These are phyloP conservation scores for Melanostoma mellinum DNA, from an alignment of 2,888 invertebrate species.

Conservation along the genomic window DNA sequence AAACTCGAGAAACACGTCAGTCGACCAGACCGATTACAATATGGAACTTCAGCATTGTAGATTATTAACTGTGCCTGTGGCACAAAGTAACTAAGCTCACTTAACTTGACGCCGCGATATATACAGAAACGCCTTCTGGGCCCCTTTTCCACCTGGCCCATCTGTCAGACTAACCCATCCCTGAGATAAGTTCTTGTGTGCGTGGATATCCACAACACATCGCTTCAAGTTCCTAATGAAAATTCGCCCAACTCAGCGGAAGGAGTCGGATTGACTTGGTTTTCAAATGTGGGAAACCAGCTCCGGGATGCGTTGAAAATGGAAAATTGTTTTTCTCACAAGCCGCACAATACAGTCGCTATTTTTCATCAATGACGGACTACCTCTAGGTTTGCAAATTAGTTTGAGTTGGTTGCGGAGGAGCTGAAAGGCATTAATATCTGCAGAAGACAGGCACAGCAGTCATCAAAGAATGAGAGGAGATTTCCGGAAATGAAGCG, in stretches of 20 bases:
- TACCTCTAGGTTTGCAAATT: slow-evolving; percentile 14
- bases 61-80: too few species aligned
- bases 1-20: too few species aligned
- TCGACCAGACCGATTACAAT: too few species aligned
- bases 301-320: slow-evolving; percentile 17
- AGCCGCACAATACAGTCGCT: not conserved
- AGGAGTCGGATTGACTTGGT: slow-evolving; percentile 11
- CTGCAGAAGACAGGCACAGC: not conserved
- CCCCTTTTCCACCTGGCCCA: too few species aligned
- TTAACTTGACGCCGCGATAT: too few species aligned
- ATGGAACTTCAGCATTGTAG: too few species aligned
- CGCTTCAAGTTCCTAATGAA: slow-evolving; percentile 33
- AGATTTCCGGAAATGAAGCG: not conserved
- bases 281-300: slow-evolving; percentile 25
- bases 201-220: slow-evolving; percentile 2
- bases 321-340: slow-evolving; percentile 7
- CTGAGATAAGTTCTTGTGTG: not conserved
- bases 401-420: not conserved
- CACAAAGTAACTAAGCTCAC: too few species aligned
- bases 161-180: not conserved
- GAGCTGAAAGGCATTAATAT: not conserved
- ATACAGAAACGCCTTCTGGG: too few species aligned
- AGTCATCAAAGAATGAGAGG: slow-evolving; percentile 1
- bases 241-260: not conserved
- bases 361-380: slow-evolving; percentile 9